phyloP scores from a whole-genome alignment of 1,140 invertebrate species.

The Anastrepha obliqua region DNA sequence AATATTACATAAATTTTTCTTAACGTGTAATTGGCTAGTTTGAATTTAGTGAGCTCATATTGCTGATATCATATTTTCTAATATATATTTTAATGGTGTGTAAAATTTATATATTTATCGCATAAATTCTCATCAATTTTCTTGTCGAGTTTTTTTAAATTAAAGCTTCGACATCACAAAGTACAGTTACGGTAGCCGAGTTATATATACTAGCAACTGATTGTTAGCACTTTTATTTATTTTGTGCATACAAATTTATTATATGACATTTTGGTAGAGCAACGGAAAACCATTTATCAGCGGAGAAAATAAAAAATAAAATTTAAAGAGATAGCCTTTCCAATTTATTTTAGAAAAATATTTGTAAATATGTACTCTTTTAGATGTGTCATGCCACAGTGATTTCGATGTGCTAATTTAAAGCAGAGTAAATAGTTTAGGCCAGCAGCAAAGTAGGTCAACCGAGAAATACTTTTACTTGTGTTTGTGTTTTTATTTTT shows the following conservation, averaged over 20 bases:
- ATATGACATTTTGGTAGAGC: no score
- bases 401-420: background rate
- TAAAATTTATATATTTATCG: background rate
- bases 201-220: no score
- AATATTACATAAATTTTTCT: background rate
- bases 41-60: background rate
- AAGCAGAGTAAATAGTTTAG: conserved; percentile 2
- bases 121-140: background rate
- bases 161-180: no score
- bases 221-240: no score
- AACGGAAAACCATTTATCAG: no score
- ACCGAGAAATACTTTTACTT: background rate
- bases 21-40: background rate
- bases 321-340: background rate
- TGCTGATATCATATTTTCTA: background rate
- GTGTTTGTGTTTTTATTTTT: background rate
- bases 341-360: background rate
- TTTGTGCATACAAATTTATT: no score
- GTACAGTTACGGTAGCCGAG: no score
- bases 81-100: background rate
- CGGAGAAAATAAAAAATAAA: no score
- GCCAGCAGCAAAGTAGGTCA: conserved; percentile 15
- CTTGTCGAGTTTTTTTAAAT: no score
- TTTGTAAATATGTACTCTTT: background rate
- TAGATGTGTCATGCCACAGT: background rate